Conservation (phyloP, 2,888 invertebrate species). For the Mythimna albipuncta region DNA sequence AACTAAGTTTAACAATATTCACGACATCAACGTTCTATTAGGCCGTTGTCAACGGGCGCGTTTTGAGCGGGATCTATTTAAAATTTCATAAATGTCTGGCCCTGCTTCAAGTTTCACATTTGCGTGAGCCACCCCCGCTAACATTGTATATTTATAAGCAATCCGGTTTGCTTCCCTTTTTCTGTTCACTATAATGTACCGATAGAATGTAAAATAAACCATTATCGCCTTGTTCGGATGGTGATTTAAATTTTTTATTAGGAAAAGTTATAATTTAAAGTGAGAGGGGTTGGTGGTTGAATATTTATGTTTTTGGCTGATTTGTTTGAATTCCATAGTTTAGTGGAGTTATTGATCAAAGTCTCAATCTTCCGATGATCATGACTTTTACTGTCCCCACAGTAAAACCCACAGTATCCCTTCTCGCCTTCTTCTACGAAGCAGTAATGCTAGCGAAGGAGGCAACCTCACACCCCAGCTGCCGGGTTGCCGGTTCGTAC, state of each 20-base stretch:
- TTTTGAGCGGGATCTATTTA: conserved; percentile 65
- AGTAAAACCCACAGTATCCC: too few relatives aligned
- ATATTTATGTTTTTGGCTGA: background rate
- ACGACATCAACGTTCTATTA: conserved; percentile 50
- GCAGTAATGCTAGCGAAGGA: too few relatives aligned
- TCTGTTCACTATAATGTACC: conserved; percentile 63
- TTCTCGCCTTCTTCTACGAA: too few relatives aligned
- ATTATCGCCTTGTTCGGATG: conserved; percentile 31
- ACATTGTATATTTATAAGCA: conserved; percentile 77
- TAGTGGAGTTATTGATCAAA: background rate
- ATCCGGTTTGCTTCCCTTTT: conserved; percentile 66
- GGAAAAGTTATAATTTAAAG: conserved; percentile 19
- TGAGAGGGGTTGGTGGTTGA: conserved; percentile 2
- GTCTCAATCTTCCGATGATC: background rate
- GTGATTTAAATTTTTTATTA: conserved; percentile 33
- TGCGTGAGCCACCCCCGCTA: conserved; percentile 60
- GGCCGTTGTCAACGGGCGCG: conserved; percentile 54
- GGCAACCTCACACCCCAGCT: too few relatives aligned
- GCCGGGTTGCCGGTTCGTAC: too few relatives aligned
- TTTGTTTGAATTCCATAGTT: background rate
- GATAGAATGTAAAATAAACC: conserved; percentile 61
- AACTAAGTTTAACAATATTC: conserved; percentile 48
- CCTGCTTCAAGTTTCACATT: conserved; percentile 65
- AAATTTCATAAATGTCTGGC: conserved; percentile 74
- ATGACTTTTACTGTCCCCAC: too few relatives aligned